phyloP scores from a whole-genome alignment of 2,888 invertebrate genomes.

The Euplagia quadripunctaria region DNA sequence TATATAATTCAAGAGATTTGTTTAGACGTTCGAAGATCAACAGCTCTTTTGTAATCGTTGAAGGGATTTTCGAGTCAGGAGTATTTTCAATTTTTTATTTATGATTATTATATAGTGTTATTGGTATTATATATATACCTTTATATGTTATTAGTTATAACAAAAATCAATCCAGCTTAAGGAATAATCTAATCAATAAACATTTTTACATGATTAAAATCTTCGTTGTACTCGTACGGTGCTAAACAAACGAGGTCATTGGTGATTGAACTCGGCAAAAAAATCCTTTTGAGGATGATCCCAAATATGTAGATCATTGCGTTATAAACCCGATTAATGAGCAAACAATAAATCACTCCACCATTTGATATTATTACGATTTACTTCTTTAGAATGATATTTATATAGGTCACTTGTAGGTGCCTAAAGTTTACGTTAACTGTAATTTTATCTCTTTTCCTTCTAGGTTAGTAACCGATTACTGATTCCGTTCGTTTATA shows the following conservation, averaged over 20 bases:
- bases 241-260: neutral
- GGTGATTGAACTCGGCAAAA: neutral
- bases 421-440: neutral
- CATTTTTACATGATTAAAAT: neutral
- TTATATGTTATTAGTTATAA: too few relatives aligned
- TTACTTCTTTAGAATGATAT: neutral
- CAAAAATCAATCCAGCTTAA: neutral
- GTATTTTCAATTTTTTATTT: too few relatives aligned
- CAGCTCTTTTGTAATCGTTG: too few relatives aligned
- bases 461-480: neutral
- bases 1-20: too few relatives aligned
- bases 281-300: neutral
- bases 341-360: neutral
- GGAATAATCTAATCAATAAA: neutral
- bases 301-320: too few relatives aligned
- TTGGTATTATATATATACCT: too few relatives aligned
- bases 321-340: neutral
- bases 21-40: too few relatives aligned
- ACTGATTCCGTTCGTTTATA: neutral
- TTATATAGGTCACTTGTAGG: neutral
- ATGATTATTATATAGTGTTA: too few relatives aligned
- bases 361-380: neutral
- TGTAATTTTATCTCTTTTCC: neutral
- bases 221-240: neutral
- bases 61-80: too few relatives aligned